Evolutionary conservation across 2,113 vertebrate genomes (phyloP).

Genomic region (Columbina picui): DNA sequence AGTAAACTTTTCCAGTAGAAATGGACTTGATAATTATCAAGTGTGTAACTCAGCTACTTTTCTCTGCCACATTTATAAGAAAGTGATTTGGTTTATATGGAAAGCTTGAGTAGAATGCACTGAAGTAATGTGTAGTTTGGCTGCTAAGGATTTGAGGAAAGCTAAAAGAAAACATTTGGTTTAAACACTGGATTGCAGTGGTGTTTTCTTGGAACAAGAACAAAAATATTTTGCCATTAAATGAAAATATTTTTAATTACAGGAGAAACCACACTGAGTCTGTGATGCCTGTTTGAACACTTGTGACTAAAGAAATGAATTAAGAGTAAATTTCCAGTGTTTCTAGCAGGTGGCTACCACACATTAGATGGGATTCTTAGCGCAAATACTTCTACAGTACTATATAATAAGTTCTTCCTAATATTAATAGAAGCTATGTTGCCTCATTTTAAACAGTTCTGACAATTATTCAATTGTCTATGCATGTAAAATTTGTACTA

Average conservation of each 20-base stretch:
- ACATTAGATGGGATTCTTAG: not conserved
- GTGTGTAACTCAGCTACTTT: not conserved
- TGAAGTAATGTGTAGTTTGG: not conserved
- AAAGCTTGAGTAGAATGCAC: not conserved
- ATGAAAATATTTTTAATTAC: conserved; percentile 58
- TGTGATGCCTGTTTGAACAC: not conserved
- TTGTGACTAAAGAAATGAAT: not conserved
- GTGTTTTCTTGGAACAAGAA: conserved; percentile 34
- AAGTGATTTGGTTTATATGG: not conserved
- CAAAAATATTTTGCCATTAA: conserved; percentile 49
- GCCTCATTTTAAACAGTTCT: not conserved
- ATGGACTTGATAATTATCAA: not conserved
- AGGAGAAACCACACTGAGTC: not conserved
- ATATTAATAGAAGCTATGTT: not conserved
- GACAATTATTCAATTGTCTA: not conserved
- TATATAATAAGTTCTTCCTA: not conserved
- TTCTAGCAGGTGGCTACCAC: not conserved
- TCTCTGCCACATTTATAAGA: not conserved
- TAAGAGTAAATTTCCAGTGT: not conserved
- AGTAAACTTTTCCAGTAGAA: not conserved
- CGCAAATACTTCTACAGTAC: not conserved
- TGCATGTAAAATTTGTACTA: not conserved
- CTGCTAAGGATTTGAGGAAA: not conserved
- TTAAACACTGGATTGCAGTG: conserved; percentile 8
- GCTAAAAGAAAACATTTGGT: not conserved